Base-by-base conservation (phyloP, 35 echinoderm and acorn worm genomes). In the Patiria miniata region DNA sequence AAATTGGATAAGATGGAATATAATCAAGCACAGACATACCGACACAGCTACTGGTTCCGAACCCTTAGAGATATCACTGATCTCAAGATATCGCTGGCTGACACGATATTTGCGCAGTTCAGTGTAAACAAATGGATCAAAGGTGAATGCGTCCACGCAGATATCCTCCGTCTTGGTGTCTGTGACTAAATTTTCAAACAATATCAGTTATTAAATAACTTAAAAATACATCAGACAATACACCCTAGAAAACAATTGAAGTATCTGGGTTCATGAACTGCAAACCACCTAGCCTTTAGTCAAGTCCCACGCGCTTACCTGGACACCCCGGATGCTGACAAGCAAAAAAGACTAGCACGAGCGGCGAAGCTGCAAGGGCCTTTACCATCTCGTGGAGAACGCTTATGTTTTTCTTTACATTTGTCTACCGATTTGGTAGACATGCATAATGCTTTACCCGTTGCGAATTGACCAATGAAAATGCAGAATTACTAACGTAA, bases 71-170 rank as follows among this genome's bases (percentile, higher is more conserved):
- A 98, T 83, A 61, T 98, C 95, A 18, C 78, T 69, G 32, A 87
- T 94, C 44, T 79, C 36, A 40, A 81, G 79, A n/a, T 42, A 76
- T 60, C 84, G 86, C 77, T 81, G 86, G 40, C 51, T 55, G 39
- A 68, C 86, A 33, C 32, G 50, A 53, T 55, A 39, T 78, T 84
- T 53, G 32, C 81, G 56, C 76, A 89, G 57, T 52, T 86, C 33
- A 30, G 89, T 94, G 65, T 89, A 82, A 52, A 98, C 90, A 37
- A 85, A 94, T 55, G 80, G 83, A 38, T 90, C 88, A 90, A 98
- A 98, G 52, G 79, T 87, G 77, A 98, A 98, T 4, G 84, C 79
- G 61, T 98, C 95, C 5, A 98, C 65, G 5, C 89, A 81, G 10
- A 98, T 59, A 17, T 93, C 87, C 19, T 52, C 61, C 5, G 90